These are phyloP conservation scores for Pelvicachromis taeniatus DNA, from an alignment of 2,113 vertebrate species.

Conservation along the genomic window DNA sequence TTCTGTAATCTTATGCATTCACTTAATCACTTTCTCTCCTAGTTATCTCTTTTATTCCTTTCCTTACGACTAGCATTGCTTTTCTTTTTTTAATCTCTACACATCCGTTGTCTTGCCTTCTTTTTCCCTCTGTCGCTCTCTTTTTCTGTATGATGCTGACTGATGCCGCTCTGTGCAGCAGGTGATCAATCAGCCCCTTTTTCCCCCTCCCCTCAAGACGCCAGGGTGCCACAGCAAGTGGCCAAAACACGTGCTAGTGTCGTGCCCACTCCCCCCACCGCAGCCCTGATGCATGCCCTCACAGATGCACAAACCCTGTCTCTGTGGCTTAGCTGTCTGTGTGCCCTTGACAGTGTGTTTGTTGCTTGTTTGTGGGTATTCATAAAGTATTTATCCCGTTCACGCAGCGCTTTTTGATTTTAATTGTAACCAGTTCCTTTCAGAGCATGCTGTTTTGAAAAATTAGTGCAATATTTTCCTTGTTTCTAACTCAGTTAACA, in stretches of 20 bases:
- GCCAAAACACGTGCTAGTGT: slow-evolving; percentile 38
- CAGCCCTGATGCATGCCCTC: not conserved
- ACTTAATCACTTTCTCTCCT: not conserved
- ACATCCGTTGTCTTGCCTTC: not conserved
- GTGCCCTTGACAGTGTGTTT: not conserved
- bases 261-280: not conserved
- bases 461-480: not conserved
- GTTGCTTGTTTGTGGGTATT: not conserved
- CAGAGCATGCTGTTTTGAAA: fast-evolving
- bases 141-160: slow-evolving; percentile 11
- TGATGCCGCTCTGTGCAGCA: slow-evolving; percentile 35
- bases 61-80: not conserved
- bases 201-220: slow-evolving; percentile 8
- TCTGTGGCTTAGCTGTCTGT: not conserved
- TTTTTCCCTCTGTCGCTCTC: not conserved
- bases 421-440: not conserved
- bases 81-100: not conserved
- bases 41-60: not conserved
- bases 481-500: not conserved
- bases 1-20: not conserved
- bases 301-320: not conserved
- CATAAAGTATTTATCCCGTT: not conserved
- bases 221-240: slow-evolving; percentile 25
- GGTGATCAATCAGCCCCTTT: slow-evolving; percentile 32
- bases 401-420: not conserved